A percentile compares a stretch with the other conserved stretches of the same genome.
Conservation (phyloP, 2,113 vertebrate genomes). For the Canis aureus region DNA sequence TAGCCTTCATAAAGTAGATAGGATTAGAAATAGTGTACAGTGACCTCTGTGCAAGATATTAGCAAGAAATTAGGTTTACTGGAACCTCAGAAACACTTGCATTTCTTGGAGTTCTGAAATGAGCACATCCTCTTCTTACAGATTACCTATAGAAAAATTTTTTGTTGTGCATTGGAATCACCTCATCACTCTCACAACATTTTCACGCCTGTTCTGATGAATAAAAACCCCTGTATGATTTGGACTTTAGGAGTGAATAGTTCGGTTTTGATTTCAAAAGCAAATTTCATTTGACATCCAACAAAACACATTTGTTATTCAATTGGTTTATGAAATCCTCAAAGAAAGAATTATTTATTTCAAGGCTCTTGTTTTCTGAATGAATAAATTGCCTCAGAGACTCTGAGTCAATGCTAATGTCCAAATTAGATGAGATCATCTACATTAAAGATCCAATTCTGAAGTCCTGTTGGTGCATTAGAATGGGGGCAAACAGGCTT, state of each 20-base stretch:
- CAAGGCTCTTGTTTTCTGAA: slow-evolving; percentile 64
- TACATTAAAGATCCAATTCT: slow-evolving; percentile 18
- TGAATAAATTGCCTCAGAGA: slow-evolving; percentile 63
- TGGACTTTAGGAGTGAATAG: slow-evolving; percentile 35
- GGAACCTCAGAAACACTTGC: slow-evolving; percentile 38
- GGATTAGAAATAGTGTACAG: slow-evolving; percentile 61
- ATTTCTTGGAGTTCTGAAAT: slow-evolving; percentile 54
- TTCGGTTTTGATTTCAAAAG: slow-evolving; percentile 59
- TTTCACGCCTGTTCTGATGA: neutral
- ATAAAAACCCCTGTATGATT: slow-evolving; percentile 33
- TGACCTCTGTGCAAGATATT: slow-evolving; percentile 59
- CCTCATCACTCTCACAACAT: neutral
- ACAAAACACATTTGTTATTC: slow-evolving; percentile 64
- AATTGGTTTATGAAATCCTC: slow-evolving; percentile 34
- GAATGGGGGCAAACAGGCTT: neutral
- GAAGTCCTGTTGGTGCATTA: neutral
- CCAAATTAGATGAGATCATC: slow-evolving; percentile 60
- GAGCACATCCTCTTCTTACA: neutral
- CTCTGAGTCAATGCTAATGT: slow-evolving; percentile 43
- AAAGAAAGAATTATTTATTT: slow-evolving; percentile 65
- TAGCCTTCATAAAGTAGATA: slow-evolving; percentile 63
- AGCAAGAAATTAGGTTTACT: slow-evolving; percentile 70
- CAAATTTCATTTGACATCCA: slow-evolving; percentile 65
- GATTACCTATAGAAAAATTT: neutral
- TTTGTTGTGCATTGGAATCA: neutral